Conservation (phyloP, 1,140 invertebrate genomes). For the Penaeus indicus region DNA sequence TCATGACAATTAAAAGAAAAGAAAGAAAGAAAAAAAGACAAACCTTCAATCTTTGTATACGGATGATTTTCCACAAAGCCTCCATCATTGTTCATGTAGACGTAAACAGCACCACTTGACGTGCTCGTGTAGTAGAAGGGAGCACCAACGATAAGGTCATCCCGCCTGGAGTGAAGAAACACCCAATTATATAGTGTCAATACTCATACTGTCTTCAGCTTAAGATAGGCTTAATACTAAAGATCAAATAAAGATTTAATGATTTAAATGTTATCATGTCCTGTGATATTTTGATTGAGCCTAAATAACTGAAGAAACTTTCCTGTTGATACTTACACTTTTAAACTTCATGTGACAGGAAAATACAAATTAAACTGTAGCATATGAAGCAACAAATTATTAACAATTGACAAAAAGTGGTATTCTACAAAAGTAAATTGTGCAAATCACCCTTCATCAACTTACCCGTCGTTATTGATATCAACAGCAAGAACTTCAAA, state of each 20-base stretch:
- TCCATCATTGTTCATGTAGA: constrained; percentile 78
- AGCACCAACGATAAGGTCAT: constrained; percentile 90
- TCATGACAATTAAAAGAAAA: not conserved
- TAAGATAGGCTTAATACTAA: not conserved
- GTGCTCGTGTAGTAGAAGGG: constrained; percentile 86
- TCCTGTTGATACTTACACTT: too few species aligned
- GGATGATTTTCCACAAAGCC: constrained; percentile 59
- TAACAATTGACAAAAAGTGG: too few species aligned
- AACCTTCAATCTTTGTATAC: constrained; percentile 62
- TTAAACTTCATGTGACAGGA: too few species aligned
- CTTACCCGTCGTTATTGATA: constrained; percentile 87
- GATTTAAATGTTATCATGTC: too few species aligned
- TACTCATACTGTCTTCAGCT: not conserved
- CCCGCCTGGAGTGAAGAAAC: constrained; percentile 73
- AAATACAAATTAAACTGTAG: too few species aligned
- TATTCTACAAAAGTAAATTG: too few species aligned
- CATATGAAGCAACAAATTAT: too few species aligned
- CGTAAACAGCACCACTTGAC: constrained; percentile 89
- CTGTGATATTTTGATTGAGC: too few species aligned
- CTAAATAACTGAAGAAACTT: too few species aligned
- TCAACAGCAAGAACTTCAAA: constrained; percentile 88
- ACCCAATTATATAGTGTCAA: too few species aligned
- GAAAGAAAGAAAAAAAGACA: not conserved
- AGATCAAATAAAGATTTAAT: not conserved
- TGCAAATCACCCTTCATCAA: constrained; percentile 1